These are phyloP conservation scores for Cryptocephalus moraei DNA, from an alignment of 2,888 invertebrate species.

Conservation along the genomic window DNA sequence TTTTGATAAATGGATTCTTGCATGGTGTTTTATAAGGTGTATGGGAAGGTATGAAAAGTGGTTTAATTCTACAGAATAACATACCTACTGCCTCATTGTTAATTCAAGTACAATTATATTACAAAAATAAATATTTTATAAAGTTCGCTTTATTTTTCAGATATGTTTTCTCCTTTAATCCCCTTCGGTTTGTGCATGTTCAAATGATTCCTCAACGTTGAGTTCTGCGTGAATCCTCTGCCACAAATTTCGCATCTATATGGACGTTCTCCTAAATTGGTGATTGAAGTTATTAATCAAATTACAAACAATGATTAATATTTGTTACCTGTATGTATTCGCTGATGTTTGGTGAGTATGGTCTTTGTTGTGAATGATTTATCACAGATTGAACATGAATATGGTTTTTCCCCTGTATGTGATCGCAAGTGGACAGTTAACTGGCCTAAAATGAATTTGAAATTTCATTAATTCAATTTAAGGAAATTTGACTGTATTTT, in stretches of 20 bases:
- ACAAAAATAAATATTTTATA: too few relatives aligned
- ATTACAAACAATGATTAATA: not conserved
- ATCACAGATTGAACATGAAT: conserved; percentile 22
- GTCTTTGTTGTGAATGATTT: conserved; percentile 28
- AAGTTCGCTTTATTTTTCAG: too few relatives aligned
- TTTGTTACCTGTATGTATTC: conserved; percentile 25
- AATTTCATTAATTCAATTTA: too few relatives aligned
- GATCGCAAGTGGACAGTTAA: conserved; percentile 23
- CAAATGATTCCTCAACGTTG: conserved; percentile 27
- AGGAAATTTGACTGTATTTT: too few relatives aligned
- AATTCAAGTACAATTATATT: too few relatives aligned
- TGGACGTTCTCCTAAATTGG: conserved; percentile 27
- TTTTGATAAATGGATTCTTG: conserved; percentile 1
- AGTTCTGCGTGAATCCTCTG: conserved; percentile 29
- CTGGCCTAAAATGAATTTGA: conserved; percentile 18
- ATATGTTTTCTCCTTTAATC: too few relatives aligned
- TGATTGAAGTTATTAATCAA: conserved; percentile 10
- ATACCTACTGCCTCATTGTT: too few relatives aligned
- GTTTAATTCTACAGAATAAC: too few relatives aligned
- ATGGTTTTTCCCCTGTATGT: conserved; percentile 33
- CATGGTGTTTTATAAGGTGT: too few relatives aligned
- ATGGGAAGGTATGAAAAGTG: too few relatives aligned
- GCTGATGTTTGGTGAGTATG: conserved; percentile 12
- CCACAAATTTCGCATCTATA: conserved; percentile 29
- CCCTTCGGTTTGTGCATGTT: conserved; percentile 15